phyloP scores from a whole-genome alignment of 2,888 invertebrate species.

The Scaptomyza parva region DNA sequence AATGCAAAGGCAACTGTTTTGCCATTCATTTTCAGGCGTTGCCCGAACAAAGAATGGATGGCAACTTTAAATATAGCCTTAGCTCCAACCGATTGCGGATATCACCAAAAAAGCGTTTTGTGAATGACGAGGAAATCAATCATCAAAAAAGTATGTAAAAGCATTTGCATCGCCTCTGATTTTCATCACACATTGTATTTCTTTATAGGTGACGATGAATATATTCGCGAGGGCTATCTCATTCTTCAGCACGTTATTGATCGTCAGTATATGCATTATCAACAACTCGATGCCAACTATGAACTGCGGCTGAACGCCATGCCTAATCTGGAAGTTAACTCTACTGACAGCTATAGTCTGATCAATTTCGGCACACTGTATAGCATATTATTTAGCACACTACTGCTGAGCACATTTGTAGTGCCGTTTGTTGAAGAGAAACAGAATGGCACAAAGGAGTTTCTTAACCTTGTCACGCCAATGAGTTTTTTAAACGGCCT shows the following conservation, averaged over 20 bases:
- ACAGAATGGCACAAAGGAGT: constrained; percentile 86
- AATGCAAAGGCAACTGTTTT: constrained; percentile 75
- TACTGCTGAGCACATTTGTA: constrained; percentile 84
- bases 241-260: constrained; percentile 88
- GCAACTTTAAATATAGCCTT: constrained; percentile 84
- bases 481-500: constrained; percentile 83
- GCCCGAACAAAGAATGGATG: constrained; percentile 29
- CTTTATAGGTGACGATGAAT: constrained; percentile 83
- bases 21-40: constrained; percentile 70
- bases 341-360: constrained; percentile 68
- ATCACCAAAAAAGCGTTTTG: constrained; percentile 81
- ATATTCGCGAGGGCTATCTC: constrained; percentile 86
- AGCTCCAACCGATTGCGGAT: constrained; percentile 84
- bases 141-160: constrained; percentile 69
- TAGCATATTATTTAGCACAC: constrained; percentile 73
- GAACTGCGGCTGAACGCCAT: constrained; percentile 71
- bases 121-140: constrained; percentile 81
- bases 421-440: constrained; percentile 87
- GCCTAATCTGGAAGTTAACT: constrained; percentile 65
- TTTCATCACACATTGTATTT: constrained; percentile 18
- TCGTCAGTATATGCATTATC: constrained; percentile 85
- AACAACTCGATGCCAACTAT: constrained; percentile 39
- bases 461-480: constrained; percentile 82
- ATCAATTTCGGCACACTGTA: constrained; percentile 75
- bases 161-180: neutral